Conservation (phyloP, 2,888 invertebrate species). For the Zaprionus bogoriensis region DNA sequence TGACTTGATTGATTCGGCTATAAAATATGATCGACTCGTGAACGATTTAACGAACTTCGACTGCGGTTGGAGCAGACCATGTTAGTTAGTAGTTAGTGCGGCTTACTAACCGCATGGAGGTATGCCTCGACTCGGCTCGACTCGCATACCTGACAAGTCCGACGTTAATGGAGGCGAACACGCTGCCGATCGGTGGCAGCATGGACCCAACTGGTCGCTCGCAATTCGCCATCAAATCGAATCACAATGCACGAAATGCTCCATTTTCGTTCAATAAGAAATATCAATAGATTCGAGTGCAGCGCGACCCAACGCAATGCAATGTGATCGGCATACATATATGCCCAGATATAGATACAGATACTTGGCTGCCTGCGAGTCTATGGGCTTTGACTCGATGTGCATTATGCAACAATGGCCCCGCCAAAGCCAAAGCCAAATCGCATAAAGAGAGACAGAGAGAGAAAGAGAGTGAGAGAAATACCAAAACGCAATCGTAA, state of each 20-base stretch:
- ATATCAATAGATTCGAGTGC: conserved; percentile 42
- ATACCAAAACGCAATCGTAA: conserved; percentile 45
- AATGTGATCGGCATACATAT: conserved; percentile 34
- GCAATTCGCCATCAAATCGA: conserved; percentile 5
- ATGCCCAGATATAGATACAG: not conserved
- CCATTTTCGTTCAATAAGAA: conserved; percentile 14
- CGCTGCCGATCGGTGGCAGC: not conserved
- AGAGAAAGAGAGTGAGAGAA: conserved; percentile 1
- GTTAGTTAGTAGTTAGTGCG: not conserved
- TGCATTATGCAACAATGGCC: conserved; percentile 54
- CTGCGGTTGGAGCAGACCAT: not conserved
- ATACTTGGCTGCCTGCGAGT: conserved; percentile 10
- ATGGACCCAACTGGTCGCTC: not conserved
- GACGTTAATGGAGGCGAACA: not conserved
- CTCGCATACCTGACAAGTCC: not conserved
- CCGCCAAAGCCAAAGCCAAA: conserved; percentile 44
- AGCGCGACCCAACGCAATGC: conserved; percentile 36
- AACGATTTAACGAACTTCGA: not conserved
- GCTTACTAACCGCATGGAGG: not conserved
- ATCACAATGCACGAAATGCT: conserved; percentile 39
- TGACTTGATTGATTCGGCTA: not conserved
- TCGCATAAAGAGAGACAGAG: conserved; percentile 9
- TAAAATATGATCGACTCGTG: not conserved
- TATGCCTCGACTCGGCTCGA: not conserved
- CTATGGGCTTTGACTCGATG: conserved; percentile 27